Evolutionary conservation across 2,113 vertebrate species (phyloP).

Genomic region (Chloropsis cyanopogon): DNA sequence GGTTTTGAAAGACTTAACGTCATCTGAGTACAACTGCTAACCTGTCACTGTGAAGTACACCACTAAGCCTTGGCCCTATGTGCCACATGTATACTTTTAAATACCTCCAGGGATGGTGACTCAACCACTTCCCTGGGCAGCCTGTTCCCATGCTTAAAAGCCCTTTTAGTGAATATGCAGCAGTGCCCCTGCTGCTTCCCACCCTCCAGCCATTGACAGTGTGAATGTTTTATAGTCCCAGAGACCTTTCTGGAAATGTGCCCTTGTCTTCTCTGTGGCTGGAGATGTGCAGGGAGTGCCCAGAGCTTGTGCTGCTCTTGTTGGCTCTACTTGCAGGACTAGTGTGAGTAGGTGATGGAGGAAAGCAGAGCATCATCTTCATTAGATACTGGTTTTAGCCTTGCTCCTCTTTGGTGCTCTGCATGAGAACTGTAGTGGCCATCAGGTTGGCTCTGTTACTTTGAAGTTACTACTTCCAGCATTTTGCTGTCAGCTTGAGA

Average conservation of each 20-base stretch:
- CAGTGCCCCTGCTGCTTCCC: background rate
- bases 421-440: background rate
- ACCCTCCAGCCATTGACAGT: rapidly evolving
- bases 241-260: background rate
- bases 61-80: background rate
- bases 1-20: background rate
- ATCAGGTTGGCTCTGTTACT: background rate
- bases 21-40: background rate
- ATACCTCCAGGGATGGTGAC: background rate
- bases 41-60: background rate
- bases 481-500: background rate
- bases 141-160: background rate
- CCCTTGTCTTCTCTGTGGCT: background rate
- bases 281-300: background rate
- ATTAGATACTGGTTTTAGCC: background rate
- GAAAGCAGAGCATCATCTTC: background rate
- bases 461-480: background rate
- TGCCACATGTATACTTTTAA: background rate
- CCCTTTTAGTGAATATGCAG: background rate
- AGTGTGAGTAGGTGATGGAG: background rate
- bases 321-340: background rate
- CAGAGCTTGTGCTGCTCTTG: background rate
- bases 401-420: background rate
- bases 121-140: background rate
- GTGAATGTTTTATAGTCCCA: background rate